Evolutionary conservation across 2,797 vertebrate species (phyloP), one percentile per base, ranked within the genome.

Genomic region (Coreius guichenoti): DNA sequence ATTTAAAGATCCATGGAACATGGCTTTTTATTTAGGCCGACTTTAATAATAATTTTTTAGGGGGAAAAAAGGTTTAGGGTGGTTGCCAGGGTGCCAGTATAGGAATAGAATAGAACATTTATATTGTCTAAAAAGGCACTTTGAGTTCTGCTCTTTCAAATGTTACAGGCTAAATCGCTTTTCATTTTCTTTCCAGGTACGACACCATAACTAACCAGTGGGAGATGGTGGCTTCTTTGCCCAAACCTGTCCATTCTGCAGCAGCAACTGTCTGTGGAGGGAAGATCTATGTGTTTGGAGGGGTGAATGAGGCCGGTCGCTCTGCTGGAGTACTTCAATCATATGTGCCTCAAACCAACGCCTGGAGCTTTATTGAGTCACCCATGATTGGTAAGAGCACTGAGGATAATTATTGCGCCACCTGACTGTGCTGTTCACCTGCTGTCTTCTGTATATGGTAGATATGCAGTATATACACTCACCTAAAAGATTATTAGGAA

Each of bases 161-260:
- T 17, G 14, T 17, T 81, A 14, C 19, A 29, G 9, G 33, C 39
- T 81, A 19, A 73, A 19, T 19, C 1, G 2, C 26, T 4, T 67
- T 43, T 47, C 49, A 47, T 13, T 75, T 63, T 75, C 51, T 23
- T 29, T 69, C 69, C 91, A 99, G 98, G 93, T 99, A 99, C 0
- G 98, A 99, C 91, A 99, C 98, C 2, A 99, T 99, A 93, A 99
- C 97, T 90, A 99, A 99, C 95, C 98, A 97, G 84, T 99, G 98
- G 98, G 98, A 99, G 91, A 97, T 96, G 0, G 97, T 99, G 12
- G 96, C 96, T 1, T 97, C 98, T 29, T 95, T 99, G 87, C 98
- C 98, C 14, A 99, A 98, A 92, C 97, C 98, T 0, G 98, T 99
- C 39, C 98, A 99, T 85, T 99, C 98, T 0, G 97, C 98, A 0